These are phyloP conservation scores for Dryomyza anilis DNA, from an alignment of 2,888 invertebrate genomes.

Conservation along the genomic window DNA sequence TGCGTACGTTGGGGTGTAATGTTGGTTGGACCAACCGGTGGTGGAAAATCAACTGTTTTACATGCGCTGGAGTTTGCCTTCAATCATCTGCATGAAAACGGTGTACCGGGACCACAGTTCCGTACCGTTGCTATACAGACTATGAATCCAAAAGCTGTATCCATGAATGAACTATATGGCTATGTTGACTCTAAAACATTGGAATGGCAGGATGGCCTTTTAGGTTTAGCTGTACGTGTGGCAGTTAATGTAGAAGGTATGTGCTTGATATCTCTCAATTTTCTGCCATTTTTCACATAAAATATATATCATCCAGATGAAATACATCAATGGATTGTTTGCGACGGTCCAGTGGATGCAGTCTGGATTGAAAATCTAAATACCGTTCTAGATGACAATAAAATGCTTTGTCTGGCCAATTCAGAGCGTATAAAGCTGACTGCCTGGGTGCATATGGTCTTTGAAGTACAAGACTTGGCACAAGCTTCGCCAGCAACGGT, in stretches of 20 bases:
- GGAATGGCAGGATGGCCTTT: constrained; percentile 89
- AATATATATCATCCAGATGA: constrained; percentile 55
- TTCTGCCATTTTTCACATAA: background rate
- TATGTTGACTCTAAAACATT: constrained; percentile 81
- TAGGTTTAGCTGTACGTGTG: constrained; percentile 65
- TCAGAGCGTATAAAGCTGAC: constrained; percentile 89
- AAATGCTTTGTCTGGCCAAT: constrained; percentile 90
- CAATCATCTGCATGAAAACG: constrained; percentile 68
- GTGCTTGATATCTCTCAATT: background rate
- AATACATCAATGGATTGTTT: constrained; percentile 89
- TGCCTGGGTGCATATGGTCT: constrained; percentile 87
- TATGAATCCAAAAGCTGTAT: constrained; percentile 88
- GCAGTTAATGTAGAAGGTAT: constrained; percentile 54
- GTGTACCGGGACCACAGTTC: constrained; percentile 68
- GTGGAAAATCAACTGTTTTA: constrained; percentile 81
- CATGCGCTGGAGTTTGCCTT: constrained; percentile 76
- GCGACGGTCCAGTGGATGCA: constrained; percentile 91
- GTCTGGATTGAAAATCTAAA: constrained; percentile 96
- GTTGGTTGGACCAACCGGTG: constrained; percentile 88
- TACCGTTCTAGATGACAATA: constrained; percentile 90
- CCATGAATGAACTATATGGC: constrained; percentile 87
- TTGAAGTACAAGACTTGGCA: constrained; percentile 82
- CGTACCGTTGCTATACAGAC: constrained; percentile 77
- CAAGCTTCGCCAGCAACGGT: constrained; percentile 94
- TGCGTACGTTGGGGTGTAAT: constrained; percentile 91